A percentile compares a stretch with the other conserved stretches of the same genome.
phyloP scores from a whole-genome alignment of 2,888 invertebrate species.

The Antheraea yamamai region DNA sequence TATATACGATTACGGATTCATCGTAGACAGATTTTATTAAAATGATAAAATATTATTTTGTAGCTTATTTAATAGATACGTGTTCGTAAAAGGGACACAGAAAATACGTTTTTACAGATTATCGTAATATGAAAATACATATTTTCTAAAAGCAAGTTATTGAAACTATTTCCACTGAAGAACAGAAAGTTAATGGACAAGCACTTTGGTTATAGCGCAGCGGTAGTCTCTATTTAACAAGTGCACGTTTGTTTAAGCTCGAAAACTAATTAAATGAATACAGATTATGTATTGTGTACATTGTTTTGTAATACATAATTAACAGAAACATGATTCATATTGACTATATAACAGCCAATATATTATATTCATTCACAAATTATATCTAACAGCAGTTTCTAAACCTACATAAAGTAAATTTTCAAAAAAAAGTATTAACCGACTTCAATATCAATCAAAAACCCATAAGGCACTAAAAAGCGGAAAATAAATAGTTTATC shows the following conservation, averaged over 20 bases:
- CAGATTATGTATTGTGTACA: too few relatives aligned
- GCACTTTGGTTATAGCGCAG: background rate
- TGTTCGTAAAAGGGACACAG: background rate
- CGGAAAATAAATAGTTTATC: too few relatives aligned
- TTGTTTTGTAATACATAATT: background rate
- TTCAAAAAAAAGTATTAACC: too few relatives aligned
- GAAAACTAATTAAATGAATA: background rate
- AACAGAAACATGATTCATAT: background rate
- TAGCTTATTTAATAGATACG: too few relatives aligned
- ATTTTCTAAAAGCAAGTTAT: background rate
- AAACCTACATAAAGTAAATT: too few relatives aligned
- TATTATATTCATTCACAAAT: too few relatives aligned
- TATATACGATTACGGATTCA: too few relatives aligned
- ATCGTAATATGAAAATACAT: background rate
- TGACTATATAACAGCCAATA: background rate
- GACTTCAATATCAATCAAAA: too few relatives aligned
- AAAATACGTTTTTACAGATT: background rate
- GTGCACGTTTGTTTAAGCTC: background rate
- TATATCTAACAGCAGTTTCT: too few relatives aligned
- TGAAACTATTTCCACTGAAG: background rate
- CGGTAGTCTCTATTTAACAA: background rate
- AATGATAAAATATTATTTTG: too few relatives aligned
- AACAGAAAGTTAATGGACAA: background rate
- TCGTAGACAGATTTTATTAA: too few relatives aligned
- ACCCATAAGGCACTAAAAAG: too few relatives aligned